Base-by-base conservation (phyloP, 2,888 invertebrate genomes). In the Zygogramma bicolorata region DNA sequence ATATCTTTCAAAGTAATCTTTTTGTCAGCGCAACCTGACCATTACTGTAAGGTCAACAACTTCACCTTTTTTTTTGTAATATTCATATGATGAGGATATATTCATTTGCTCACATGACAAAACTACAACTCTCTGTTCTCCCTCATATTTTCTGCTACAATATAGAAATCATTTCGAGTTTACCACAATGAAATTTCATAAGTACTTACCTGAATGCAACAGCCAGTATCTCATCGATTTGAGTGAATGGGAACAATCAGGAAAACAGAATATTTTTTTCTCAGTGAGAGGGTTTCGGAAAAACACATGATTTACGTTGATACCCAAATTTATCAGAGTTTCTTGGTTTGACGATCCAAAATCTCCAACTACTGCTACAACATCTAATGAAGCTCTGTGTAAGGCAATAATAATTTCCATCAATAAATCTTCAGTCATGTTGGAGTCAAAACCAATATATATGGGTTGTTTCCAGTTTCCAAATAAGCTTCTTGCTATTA, bases 401-500 rank as follows among this genome's bases (percentile, higher is more conserved):
- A 62, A 62, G 8, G 22, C 40, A 13, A 40, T 15, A 15, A 62
- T 62, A 4, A 62, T 40, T 38, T 62, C 42, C 42, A 3, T 31
- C 2, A 62, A 27, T 18, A 42, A 10, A 13, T 6, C 15, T 2
- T 6, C n/a, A 25, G n/a, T 62, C 57, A 57, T 57, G 18, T 57
- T 65, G n/a, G 20, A 6, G 22, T 57, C 53, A 53, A 65, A 53
- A 34, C 40, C 38, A 53, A 65, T 25, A 57, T 53, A 61, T 38
- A 65, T 53, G 31, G 65, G 65, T 65, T 65, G 65, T 25, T 57
- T 65, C 49, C 42, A 63, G 22, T 27, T 27, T 6, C 25, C 46
- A 53, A 49, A 65, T 25, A 65, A 15, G 6, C 65, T 29, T 65
- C 22, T 15, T 10, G 65, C 68, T 65, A 68, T 68, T 7, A 65